phyloP scores from a whole-genome alignment of 92 coral and sea anemone genomes.

The Actinernus sp. region DNA sequence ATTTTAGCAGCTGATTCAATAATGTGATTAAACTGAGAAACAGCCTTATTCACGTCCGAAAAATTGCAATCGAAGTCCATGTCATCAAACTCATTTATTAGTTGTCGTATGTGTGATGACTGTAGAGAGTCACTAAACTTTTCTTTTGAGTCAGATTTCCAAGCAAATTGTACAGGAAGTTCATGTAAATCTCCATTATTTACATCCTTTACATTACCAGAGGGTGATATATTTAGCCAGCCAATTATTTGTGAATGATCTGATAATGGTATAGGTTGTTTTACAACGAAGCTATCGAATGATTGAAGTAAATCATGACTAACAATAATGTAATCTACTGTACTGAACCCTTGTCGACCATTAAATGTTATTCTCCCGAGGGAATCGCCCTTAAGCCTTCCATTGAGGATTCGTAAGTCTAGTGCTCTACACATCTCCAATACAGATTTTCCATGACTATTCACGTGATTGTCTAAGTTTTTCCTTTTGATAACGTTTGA shows the following conservation, averaged over 20 bases:
- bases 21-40: too few species aligned
- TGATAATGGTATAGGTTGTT: conserved; percentile 33
- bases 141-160: conserved; percentile 21
- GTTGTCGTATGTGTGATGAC: conserved; percentile 8
- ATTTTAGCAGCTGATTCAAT: too few species aligned
- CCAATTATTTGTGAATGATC: conserved; percentile 18
- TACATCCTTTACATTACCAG: conserved; percentile 4
- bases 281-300: conserved; percentile 28
- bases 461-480: conserved; percentile 31
- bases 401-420: too few species aligned
- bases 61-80: too few species aligned
- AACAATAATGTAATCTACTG: conserved; percentile 28
- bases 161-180: conserved; percentile 31
- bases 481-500: conserved; percentile 9
- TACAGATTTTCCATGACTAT: too few species aligned
- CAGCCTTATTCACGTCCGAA: too few species aligned
- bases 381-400: too few species aligned
- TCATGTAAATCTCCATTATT: not conserved
- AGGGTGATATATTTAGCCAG: conserved; percentile 15
- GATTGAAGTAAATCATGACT: conserved; percentile 6
- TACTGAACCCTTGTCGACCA: conserved; percentile 37
- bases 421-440: too few species aligned
- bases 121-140: conserved; percentile 1
- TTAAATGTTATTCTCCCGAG: conserved; percentile 44
- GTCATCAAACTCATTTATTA: conserved; percentile 1